Conservation (phyloP, 1,140 invertebrate species). For the Ephestia elutella region DNA sequence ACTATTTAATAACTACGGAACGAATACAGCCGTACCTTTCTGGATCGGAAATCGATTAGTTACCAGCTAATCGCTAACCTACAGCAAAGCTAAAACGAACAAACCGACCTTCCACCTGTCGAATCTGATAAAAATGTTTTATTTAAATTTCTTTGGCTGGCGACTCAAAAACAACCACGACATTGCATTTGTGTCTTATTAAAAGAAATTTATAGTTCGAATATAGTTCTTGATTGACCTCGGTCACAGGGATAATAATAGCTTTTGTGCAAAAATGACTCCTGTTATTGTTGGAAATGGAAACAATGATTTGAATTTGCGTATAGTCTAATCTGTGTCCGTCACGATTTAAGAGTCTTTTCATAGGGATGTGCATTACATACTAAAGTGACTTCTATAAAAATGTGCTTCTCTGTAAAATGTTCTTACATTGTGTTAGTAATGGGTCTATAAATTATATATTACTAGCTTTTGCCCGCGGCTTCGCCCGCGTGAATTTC, state of each 20-base stretch:
- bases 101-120: slow-evolving; percentile 63
- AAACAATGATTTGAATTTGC: too few relatives aligned
- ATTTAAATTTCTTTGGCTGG: slow-evolving; percentile 70
- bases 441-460: too few relatives aligned
- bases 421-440: too few relatives aligned
- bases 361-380: too few relatives aligned
- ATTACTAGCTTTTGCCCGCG: too few relatives aligned
- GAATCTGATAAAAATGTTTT: slow-evolving; percentile 72
- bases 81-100: slow-evolving; percentile 63
- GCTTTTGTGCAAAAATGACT: slow-evolving; percentile 46
- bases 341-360: too few relatives aligned
- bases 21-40: slow-evolving; percentile 34
- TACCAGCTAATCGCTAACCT: slow-evolving; percentile 66
- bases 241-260: slow-evolving; percentile 57
- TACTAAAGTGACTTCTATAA: too few relatives aligned
- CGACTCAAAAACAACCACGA: slow-evolving; percentile 63
- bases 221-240: slow-evolving; percentile 69
- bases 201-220: slow-evolving; percentile 72
- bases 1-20: slow-evolving; percentile 18
- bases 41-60: slow-evolving; percentile 61
- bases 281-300: too few relatives aligned
- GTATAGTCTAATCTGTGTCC: too few relatives aligned
- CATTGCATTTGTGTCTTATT: slow-evolving; percentile 71
- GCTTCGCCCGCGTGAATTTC: too few relatives aligned
- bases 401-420: too few relatives aligned